Conservation (phyloP, 2,113 vertebrate species). For the Nettapus auritus region DNA sequence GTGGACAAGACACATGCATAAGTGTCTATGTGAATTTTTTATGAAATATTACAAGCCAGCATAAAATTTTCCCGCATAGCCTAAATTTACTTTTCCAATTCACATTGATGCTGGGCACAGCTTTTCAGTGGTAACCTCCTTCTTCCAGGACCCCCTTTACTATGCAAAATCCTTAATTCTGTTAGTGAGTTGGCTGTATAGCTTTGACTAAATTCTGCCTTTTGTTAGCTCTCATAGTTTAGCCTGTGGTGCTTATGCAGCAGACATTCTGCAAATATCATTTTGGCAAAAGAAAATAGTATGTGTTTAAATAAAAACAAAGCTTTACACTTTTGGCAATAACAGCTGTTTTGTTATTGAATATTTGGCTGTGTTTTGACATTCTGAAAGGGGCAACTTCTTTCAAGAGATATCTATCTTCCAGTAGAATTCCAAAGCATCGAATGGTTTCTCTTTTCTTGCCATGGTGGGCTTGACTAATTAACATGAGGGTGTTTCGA, state of each 20-base stretch:
- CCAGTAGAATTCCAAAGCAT: neutral
- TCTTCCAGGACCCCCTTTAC: neutral
- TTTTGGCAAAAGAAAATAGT: neutral
- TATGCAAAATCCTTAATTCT: neutral
- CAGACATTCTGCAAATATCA: neutral
- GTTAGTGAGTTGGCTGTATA: neutral
- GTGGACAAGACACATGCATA: no score
- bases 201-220: neutral
- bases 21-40: neutral
- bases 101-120: rapidly evolving
- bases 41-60: neutral
- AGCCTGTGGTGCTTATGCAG: neutral
- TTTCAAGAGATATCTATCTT: neutral
- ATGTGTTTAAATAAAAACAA: neutral
- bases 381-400: neutral
- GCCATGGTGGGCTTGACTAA: neutral
- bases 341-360: neutral
- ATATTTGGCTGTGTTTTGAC: neutral
- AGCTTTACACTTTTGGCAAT: neutral
- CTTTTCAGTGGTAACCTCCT: neutral
- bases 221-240: neutral
- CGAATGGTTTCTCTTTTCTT: neutral
- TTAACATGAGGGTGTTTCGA: neutral
- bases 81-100: neutral
- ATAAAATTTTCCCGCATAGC: neutral